These are phyloP conservation scores for Paratilapia polleni DNA, from an alignment of 2,113 vertebrate genomes.

Conservation along the genomic window DNA sequence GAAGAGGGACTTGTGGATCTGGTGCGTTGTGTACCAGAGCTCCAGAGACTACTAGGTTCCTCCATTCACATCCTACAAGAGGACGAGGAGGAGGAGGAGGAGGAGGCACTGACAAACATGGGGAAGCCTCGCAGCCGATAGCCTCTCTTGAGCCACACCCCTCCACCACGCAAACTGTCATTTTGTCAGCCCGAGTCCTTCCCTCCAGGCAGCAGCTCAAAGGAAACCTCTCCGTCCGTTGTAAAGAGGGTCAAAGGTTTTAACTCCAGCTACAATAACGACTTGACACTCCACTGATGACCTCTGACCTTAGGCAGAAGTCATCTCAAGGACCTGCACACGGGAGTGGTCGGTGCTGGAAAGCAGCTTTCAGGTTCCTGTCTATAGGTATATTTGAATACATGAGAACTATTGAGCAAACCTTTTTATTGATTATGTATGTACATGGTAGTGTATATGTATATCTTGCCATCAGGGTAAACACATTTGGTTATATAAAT, in stretches of 20 bases:
- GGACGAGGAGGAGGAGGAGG: conserved; percentile 65
- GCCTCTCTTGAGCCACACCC: conserved; percentile 37
- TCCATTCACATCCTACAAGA: conserved; percentile 80
- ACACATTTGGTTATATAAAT: conserved; percentile 75
- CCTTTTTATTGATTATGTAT: conserved; percentile 68
- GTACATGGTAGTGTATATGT: conserved; percentile 80
- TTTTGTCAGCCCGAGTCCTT: conserved; percentile 19
- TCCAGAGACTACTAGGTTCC: conserved; percentile 92
- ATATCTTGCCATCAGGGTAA: conserved; percentile 83
- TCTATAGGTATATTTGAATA: conserved; percentile 79
- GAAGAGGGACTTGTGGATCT: conserved; percentile 89
- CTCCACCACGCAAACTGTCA: neutral
- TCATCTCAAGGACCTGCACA: conserved; percentile 48
- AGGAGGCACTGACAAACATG: conserved; percentile 28
- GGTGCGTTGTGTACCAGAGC: conserved; percentile 91
- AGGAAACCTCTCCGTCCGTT: conserved; percentile 68
- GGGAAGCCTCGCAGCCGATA: conserved; percentile 71
- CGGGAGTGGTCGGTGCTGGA: conserved; percentile 50
- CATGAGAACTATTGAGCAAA: conserved; percentile 61
- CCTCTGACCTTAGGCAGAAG: conserved; percentile 70
- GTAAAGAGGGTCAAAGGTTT: conserved; percentile 36
- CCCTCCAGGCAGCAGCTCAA: conserved; percentile 47
- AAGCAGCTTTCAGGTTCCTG: conserved; percentile 79
- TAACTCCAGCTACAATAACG: conserved; percentile 47
- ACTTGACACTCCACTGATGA: conserved; percentile 52